Evolutionary conservation across 1,140 invertebrate species (phyloP), one percentile per base, ranked within the genome.

Genomic region (Aporrectodea caliginosa): DNA sequence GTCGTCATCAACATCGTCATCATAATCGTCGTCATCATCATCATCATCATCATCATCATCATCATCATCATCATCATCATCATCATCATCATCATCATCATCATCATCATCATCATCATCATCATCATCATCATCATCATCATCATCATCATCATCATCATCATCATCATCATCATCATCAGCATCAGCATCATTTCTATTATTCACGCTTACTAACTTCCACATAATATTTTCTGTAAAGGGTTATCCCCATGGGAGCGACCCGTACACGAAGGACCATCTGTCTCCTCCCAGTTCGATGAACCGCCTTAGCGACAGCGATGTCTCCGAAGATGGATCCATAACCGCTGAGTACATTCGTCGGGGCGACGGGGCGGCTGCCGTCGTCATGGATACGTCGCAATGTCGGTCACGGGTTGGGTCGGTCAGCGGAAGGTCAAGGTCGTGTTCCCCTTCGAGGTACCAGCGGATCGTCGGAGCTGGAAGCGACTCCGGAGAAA

Each of bases 271-370:
- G 1, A 93, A 92, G 83, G 95, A 97, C 89, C 95, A 96, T 89
- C 90, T 97, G 80, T 97, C 95, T 83, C 95, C 95, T 69, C 94
- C 95, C 81, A 94, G 93, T 81, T 93, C 89, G 30, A 93, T 93
- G 78, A 94, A 94, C 78, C 91, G 94, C 82, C 91, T 96, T 82
- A 97, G 95, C 82, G 95, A 98, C 88, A 88, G 88, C 81, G 90
- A 98, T 89, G 88, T 90, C 80, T 96, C 94, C 82, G 95, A 98
- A 88, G 93, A 58, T 58, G 43, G 43, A 58, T 58, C 43, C 22
- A 6, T 58, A 6, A 58, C 43, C 22, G 43, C 43, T 22, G 43
- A 58, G 22, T 58, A 58, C 22, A 22, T 6, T 58, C 22, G 43
- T 22, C 43, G 22, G 6, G 43, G 43, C 6, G 43, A 58, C 43